A percentile compares a stretch with the other conserved stretches of the same genome.
Evolutionary conservation across 2,797 vertebrate species (phyloP).

Genomic region (Psittacula echo): DNA sequence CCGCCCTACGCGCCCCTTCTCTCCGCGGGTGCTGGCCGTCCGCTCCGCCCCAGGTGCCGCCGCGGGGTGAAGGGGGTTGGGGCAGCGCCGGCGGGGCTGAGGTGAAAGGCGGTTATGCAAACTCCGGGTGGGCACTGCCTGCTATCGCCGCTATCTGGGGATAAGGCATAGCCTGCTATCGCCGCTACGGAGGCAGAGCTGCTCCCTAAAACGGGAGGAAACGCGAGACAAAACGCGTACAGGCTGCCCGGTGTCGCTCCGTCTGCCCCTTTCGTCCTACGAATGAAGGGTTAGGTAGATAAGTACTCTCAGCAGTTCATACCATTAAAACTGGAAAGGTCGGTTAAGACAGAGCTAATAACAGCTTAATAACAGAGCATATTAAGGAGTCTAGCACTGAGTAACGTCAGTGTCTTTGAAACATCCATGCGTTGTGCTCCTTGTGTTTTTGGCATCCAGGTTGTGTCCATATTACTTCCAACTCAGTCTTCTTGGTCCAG

Average conservation of each 20-base stretch:
- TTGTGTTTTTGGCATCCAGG: neutral
- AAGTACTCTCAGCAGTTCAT: neutral
- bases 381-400: neutral
- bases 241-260: neutral
- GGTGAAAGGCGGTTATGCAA: neutral
- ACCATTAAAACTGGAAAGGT: neutral
- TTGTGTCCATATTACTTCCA: neutral
- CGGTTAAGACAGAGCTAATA: neutral
- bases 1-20: neutral
- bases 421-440: neutral
- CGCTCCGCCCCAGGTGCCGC: neutral
- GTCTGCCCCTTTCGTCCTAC: neutral
- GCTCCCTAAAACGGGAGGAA: neutral
- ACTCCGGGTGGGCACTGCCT: neutral
- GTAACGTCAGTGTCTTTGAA: neutral
- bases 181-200: neutral
- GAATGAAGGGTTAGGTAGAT: neutral
- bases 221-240: neutral
- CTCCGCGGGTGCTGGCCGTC: neutral
- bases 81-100: neutral
- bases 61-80: no score
- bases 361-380: neutral
- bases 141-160: neutral
- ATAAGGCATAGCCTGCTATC: neutral
- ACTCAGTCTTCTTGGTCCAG: neutral